Percentiles rank a stretch among this genome's conserved stretches.
These are phyloP conservation scores for Scylla paramamosain DNA, from an alignment of 1,140 invertebrate species.

Conservation along the genomic window DNA sequence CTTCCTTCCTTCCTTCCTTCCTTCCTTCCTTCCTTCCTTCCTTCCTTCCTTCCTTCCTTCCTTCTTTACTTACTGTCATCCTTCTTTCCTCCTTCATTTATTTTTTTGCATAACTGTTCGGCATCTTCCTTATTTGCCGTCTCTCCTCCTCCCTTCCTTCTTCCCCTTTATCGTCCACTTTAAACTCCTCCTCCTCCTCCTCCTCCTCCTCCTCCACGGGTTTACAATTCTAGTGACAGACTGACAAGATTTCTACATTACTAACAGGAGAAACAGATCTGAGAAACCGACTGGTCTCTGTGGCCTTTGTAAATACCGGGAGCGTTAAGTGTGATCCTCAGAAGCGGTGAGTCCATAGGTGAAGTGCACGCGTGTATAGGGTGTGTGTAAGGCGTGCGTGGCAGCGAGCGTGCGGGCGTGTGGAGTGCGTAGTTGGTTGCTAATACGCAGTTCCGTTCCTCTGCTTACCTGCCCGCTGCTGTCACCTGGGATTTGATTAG, in stretches of 20 bases:
- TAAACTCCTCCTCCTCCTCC: neutral
- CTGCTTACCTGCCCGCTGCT: neutral
- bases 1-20: neutral
- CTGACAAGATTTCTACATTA: neutral
- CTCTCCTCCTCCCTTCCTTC: neutral
- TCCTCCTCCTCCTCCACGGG: neutral
- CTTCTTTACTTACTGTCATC: neutral
- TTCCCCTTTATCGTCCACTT: neutral
- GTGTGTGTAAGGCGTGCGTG: neutral
- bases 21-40: neutral
- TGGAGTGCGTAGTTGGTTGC: neutral
- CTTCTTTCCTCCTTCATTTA: neutral
- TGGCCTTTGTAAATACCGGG: no score
- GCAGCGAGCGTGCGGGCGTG: neutral
- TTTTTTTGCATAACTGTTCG: neutral
- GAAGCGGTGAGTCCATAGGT: neutral
- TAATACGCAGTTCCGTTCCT: neutral
- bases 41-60: neutral
- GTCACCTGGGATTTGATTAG: slow-evolving; percentile 17
- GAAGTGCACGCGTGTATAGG: neutral
- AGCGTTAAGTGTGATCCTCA: no score
- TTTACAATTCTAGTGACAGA: neutral
- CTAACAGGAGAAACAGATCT: no score
- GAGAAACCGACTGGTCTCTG: no score
- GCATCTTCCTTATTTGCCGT: neutral